phyloP scores from a whole-genome alignment of 2,888 invertebrate genomes.

The Abrostola tripartita region DNA sequence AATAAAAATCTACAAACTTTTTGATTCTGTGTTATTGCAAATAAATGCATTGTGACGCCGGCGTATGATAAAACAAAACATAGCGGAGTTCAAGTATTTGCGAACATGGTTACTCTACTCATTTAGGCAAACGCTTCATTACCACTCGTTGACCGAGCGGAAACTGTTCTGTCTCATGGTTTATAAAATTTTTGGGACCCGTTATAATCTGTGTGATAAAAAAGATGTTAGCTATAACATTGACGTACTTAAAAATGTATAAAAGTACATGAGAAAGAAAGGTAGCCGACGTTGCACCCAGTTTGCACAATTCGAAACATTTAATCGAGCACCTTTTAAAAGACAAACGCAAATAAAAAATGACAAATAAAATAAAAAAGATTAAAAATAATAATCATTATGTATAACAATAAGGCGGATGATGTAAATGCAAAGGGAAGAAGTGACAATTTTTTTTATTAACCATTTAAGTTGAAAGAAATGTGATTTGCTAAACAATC shows the following conservation, averaged over 20 bases:
- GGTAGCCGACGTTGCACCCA: slow-evolving; percentile 76
- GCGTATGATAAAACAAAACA: not conserved
- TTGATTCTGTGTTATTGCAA: too few relatives aligned
- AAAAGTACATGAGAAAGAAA: slow-evolving; percentile 74
- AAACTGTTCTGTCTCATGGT: slow-evolving; percentile 81
- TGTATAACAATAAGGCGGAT: slow-evolving; percentile 29
- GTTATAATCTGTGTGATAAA: slow-evolving; percentile 78
- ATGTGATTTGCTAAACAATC: slow-evolving; percentile 42
- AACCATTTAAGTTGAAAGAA: slow-evolving; percentile 40
- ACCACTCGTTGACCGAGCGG: slow-evolving; percentile 80
- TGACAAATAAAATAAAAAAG: slow-evolving; percentile 19
- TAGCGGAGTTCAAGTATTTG: slow-evolving; percentile 57
- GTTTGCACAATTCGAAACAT: slow-evolving; percentile 74
- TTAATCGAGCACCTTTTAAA: slow-evolving; percentile 59
- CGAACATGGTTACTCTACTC: slow-evolving; percentile 68
- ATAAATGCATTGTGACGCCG: not conserved
- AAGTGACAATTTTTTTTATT: slow-evolving; percentile 36
- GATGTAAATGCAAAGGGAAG: slow-evolving; percentile 37
- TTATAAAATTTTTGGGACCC: slow-evolving; percentile 79
- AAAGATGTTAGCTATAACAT: slow-evolving; percentile 54
- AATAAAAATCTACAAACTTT: too few relatives aligned
- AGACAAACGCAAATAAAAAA: slow-evolving; percentile 41
- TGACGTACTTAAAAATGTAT: slow-evolving; percentile 57
- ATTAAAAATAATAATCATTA: slow-evolving; percentile 20
- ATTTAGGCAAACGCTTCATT: slow-evolving; percentile 82